Conservation (phyloP, 2,797 vertebrate species). For the Benthosema pterotum region DNA sequence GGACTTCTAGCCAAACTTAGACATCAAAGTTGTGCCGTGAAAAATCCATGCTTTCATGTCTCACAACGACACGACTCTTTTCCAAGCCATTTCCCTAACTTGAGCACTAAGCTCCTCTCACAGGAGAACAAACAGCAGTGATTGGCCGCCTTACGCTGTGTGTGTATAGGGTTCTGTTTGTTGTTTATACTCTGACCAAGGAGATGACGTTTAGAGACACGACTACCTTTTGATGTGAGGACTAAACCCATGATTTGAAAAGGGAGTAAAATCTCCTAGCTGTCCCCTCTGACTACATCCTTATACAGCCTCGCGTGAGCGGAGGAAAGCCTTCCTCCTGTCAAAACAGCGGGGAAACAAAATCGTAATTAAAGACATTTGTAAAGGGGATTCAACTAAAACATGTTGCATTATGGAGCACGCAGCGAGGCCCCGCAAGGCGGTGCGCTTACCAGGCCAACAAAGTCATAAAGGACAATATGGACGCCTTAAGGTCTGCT, state of each 20-base stretch:
- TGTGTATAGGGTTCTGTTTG: slow-evolving; percentile 58
- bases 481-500: slow-evolving; percentile 67
- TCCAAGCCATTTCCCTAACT: slow-evolving; percentile 60
- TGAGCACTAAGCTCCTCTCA: slow-evolving; percentile 58
- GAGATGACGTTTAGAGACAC: slow-evolving; percentile 67
- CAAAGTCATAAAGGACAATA: slow-evolving; percentile 77
- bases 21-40: slow-evolving; percentile 49
- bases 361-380: slow-evolving; percentile 76
- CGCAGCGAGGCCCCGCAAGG: slow-evolving; percentile 58
- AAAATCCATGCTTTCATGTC: slow-evolving; percentile 48
- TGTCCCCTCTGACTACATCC: slow-evolving; percentile 56
- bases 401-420: slow-evolving; percentile 66
- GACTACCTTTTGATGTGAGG: slow-evolving; percentile 76
- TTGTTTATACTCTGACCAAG: slow-evolving; percentile 69
- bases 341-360: slow-evolving; percentile 69
- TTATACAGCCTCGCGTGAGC: slow-evolving; percentile 63
- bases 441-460: slow-evolving; percentile 57
- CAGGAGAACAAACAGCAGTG: slow-evolving; percentile 46
- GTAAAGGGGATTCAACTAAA: slow-evolving; percentile 75
- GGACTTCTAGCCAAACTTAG: slow-evolving; percentile 44
- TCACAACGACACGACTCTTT: slow-evolving; percentile 19
- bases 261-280: slow-evolving; percentile 57
- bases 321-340: slow-evolving; percentile 66
- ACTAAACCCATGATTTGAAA: slow-evolving; percentile 71
- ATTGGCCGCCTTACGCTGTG: slow-evolving; percentile 61